phyloP scores from a whole-genome alignment of 1,140 invertebrate genomes.

The Pentalonia nigronervosa region DNA sequence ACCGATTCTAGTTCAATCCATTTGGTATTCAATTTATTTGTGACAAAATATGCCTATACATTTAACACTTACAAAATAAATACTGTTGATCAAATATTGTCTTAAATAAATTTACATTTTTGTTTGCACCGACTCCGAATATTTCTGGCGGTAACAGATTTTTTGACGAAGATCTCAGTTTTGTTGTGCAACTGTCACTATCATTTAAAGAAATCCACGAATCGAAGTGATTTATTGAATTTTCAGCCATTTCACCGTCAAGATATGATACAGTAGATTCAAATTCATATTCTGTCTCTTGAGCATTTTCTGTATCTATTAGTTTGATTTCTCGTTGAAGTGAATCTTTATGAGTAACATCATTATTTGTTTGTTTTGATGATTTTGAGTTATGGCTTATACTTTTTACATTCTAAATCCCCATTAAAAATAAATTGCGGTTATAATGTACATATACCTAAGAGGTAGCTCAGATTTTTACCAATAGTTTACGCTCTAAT shows the following conservation, averaged over 20 bases:
- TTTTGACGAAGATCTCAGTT: too few species aligned
- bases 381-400: not conserved
- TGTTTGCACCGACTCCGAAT: conserved; percentile 3
- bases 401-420: not conserved
- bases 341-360: not conserved
- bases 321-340: not conserved
- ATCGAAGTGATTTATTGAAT: not conserved
- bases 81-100: not conserved
- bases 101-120: not conserved
- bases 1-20: conserved; percentile 43
- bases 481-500: not conserved
- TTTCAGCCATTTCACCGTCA: not conserved
- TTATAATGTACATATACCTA: not conserved
- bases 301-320: not conserved
- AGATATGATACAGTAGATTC: not conserved
- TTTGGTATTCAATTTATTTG: conserved; percentile 21
- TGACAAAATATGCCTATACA: conserved; percentile 35
- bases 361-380: not conserved
- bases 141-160: not conserved
- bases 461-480: not conserved
- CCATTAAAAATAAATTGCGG: not conserved
- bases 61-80: not conserved
- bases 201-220: not conserved
- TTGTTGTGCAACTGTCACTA: too few species aligned
- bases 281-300: not conserved